A percentile compares a stretch with the other conserved stretches of the same genome.
Evolutionary conservation across 1,140 invertebrate genomes (phyloP).

Genomic region (Rhopalosiphum maidis): DNA sequence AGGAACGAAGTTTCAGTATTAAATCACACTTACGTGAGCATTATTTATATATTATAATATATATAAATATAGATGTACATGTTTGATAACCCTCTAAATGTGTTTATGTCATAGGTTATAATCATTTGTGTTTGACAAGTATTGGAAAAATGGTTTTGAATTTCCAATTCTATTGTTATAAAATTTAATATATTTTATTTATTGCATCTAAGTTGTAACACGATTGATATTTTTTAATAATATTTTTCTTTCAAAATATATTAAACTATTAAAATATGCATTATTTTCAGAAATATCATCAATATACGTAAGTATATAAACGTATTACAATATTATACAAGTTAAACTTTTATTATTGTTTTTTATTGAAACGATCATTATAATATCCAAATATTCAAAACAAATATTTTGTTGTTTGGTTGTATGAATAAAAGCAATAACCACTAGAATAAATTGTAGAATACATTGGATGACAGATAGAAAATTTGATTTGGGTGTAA

Average conservation of each 20-base stretch:
- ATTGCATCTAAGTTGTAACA: background rate
- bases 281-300: background rate
- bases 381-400: background rate
- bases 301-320: background rate
- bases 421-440: conserved; percentile 2
- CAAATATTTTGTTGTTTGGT: background rate
- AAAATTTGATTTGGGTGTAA: conserved; percentile 2
- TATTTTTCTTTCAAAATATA: conserved; percentile 4
- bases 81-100: background rate
- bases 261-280: background rate
- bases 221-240: background rate
- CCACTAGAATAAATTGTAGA: background rate
- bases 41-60: background rate
- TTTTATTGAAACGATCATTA: background rate
- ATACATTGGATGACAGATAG: background rate
- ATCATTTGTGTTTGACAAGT: conserved; percentile 23
- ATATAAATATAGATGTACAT: background rate
- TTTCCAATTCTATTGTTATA: conserved; percentile 26
- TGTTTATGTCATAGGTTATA: background rate
- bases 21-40: background rate
- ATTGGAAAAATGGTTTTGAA: background rate
- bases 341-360: background rate
- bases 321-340: background rate
- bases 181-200: conserved; percentile 36
- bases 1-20: background rate